Evolutionary conservation across 2,113 vertebrate species (phyloP).

Genomic region (Grus americana): DNA sequence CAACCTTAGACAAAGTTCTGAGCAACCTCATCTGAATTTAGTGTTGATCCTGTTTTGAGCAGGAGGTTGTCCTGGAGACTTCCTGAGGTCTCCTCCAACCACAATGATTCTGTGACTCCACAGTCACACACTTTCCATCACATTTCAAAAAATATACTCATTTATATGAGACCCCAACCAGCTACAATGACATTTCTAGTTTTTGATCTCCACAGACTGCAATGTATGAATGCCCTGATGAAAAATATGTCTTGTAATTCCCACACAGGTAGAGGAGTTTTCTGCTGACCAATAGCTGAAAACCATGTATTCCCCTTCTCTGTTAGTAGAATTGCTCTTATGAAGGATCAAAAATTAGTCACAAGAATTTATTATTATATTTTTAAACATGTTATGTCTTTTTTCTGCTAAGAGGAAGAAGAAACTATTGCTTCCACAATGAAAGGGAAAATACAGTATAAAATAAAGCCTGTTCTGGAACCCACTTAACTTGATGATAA

Average conservation of each 20-base stretch:
- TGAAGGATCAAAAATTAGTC: neutral
- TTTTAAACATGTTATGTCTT: neutral
- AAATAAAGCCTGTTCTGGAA: constrained; percentile 4
- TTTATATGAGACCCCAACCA: neutral
- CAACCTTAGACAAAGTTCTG: neutral
- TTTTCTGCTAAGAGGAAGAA: neutral
- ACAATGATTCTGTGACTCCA: neutral
- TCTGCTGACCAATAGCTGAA: neutral
- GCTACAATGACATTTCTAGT: neutral
- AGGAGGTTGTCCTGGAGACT: neutral
- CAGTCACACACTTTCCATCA: neutral
- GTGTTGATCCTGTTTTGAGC: neutral
- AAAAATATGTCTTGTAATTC: neutral
- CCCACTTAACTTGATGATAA: neutral
- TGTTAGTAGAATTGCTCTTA: neutral
- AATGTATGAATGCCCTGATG: neutral
- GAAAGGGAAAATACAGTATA: neutral
- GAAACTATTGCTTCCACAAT: neutral
- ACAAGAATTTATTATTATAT: neutral
- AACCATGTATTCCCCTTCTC: neutral
- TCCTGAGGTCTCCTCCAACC: neutral
- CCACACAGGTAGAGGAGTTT: neutral
- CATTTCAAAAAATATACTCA: neutral
- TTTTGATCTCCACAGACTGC: neutral
- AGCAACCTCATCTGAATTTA: neutral